These are phyloP conservation scores for Lithophane socia DNA, from an alignment of 2,888 invertebrate genomes.

Conservation along the genomic window DNA sequence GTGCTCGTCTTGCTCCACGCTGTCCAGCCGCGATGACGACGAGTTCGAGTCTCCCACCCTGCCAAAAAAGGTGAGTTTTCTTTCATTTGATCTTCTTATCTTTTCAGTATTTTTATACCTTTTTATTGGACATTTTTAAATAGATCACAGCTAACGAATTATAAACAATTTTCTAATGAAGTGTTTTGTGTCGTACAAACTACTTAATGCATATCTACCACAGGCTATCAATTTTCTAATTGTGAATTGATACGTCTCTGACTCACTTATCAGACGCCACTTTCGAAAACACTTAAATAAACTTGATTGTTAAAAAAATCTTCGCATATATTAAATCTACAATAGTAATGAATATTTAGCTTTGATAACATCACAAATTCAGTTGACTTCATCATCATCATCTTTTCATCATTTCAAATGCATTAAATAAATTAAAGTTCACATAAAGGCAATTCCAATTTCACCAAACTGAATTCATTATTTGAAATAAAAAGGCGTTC, in stretches of 20 bases:
- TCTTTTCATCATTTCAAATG: constrained; percentile 19
- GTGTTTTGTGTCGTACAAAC: background rate
- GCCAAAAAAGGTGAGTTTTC: constrained; percentile 88
- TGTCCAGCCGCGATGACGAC: constrained; percentile 94
- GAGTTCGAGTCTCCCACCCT: constrained; percentile 87
- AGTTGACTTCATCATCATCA: background rate
- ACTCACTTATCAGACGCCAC: constrained; percentile 15
- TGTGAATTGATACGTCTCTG: background rate
- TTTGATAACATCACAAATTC: constrained; percentile 5
- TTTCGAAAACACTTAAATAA: constrained; percentile 41
- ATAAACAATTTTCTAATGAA: background rate
- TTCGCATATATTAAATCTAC: constrained; percentile 30
- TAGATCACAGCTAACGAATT: no score
- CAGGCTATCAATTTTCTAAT: constrained; percentile 21
- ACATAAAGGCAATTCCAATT: background rate
- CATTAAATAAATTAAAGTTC: constrained; percentile 5
- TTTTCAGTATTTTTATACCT: background rate
- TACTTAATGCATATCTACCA: constrained; percentile 1
- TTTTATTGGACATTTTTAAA: no score
- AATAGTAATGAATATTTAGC: constrained; percentile 13
- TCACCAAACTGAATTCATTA: background rate
- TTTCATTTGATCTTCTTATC: constrained; percentile 21
- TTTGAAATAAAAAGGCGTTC: background rate
- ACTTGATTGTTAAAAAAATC: constrained; percentile 33
- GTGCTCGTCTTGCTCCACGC: constrained; percentile 94